phyloP scores from a whole-genome alignment of 2,113 vertebrate genomes.

The Psilopogon haemacephalus region DNA sequence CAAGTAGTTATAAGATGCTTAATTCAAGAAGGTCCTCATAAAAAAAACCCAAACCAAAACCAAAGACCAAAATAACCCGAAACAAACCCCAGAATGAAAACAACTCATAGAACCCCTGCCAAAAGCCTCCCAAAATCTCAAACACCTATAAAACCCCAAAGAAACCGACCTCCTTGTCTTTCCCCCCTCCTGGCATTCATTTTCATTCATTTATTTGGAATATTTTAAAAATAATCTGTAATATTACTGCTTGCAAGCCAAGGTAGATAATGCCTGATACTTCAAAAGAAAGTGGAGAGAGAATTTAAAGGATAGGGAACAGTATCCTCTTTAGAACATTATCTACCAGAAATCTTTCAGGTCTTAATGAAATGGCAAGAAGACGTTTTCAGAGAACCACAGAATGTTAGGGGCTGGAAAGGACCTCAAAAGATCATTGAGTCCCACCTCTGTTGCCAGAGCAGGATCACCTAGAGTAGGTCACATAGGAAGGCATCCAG shows the following conservation, averaged over 20 bases:
- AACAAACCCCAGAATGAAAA: background rate
- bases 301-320: background rate
- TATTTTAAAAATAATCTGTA: background rate
- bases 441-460: no score
- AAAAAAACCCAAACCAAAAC: background rate
- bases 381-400: background rate
- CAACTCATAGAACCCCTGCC: rapidly evolving
- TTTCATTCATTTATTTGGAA: background rate
- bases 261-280: background rate
- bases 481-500: no score
- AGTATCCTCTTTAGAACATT: background rate
- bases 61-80: no score
- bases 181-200: background rate
- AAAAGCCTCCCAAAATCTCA: background rate
- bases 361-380: background rate
- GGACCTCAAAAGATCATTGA: no score
- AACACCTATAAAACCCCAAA: background rate
- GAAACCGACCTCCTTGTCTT: rapidly evolving
- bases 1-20: background rate
- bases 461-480: no score
- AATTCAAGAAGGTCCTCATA: background rate
- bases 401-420: no score
- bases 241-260: background rate
- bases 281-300: background rate
- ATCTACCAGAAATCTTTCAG: background rate